A percentile compares a stretch with the other conserved stretches of the same genome.
Conservation (phyloP, 2,797 vertebrate genomes). For the Parambassis ranga region DNA sequence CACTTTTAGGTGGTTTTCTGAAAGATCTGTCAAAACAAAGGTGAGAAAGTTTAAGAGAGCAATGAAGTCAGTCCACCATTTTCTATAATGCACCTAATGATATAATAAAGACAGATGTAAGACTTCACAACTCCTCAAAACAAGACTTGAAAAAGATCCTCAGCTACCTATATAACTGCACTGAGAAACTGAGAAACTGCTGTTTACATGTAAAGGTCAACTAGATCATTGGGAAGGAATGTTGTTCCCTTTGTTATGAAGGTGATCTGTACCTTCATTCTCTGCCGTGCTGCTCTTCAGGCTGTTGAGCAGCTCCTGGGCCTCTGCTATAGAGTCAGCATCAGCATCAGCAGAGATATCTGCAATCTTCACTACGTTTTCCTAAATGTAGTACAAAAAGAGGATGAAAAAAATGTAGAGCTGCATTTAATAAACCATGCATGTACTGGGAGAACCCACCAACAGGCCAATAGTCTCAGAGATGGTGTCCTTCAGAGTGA, state of each 20-base stretch:
- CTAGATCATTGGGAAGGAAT: too few relatives aligned
- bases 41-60: not conserved
- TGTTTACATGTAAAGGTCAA: too few relatives aligned
- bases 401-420: not conserved
- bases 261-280: constrained; percentile 75
- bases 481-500: constrained; percentile 82
- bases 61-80: not conserved
- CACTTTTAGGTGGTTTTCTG: constrained; percentile 84
- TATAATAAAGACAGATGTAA: not conserved
- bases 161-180: too few relatives aligned
- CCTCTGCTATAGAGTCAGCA: constrained; percentile 56
- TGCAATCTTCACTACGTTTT: constrained; percentile 14
- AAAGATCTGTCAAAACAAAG: constrained; percentile 68
- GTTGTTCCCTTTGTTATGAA: too few relatives aligned
- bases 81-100: not conserved
- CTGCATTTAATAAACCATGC: not conserved
- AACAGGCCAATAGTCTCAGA: constrained; percentile 81
- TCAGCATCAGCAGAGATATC: constrained; percentile 39
- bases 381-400: constrained; percentile 32
- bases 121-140: too few relatives aligned
- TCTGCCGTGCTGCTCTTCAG: constrained; percentile 85
- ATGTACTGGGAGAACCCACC: constrained; percentile 70
- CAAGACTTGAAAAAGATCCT: too few relatives aligned
- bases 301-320: constrained; percentile 77
- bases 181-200: too few relatives aligned